These are phyloP conservation scores for Ferdinandea cuprea DNA, from an alignment of 2,888 invertebrate species.

Conservation along the genomic window DNA sequence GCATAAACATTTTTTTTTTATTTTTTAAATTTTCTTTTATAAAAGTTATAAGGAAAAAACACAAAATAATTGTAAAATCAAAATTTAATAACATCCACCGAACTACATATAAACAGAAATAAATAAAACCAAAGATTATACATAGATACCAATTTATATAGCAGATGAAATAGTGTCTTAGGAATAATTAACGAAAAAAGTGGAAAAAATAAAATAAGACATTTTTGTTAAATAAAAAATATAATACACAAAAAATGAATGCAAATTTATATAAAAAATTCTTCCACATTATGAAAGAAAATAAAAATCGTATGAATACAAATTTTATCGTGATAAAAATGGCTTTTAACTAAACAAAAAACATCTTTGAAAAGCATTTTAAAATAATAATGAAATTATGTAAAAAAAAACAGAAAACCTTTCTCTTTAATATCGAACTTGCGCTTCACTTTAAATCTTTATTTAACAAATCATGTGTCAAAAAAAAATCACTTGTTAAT, in stretches of 20 bases:
- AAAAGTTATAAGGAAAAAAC: constrained; percentile 42
- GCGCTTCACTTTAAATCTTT: constrained; percentile 37
- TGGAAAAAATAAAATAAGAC: not conserved
- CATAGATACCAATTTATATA: constrained; percentile 41
- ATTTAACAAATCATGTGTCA: constrained; percentile 64
- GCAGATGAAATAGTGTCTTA: constrained; percentile 69
- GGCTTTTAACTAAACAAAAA: constrained; percentile 15
- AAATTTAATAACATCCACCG: constrained; percentile 72
- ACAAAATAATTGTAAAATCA: constrained; percentile 62
- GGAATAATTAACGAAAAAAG: constrained; percentile 35
- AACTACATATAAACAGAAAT: constrained; percentile 52
- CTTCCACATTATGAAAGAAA: constrained; percentile 6
- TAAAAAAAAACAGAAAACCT: constrained; percentile 11
- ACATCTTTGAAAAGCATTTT: constrained; percentile 12
- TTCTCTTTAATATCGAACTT: constrained; percentile 30
- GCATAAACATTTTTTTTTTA: constrained; percentile 31
- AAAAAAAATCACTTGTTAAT: constrained; percentile 62
- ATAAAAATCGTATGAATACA: constrained; percentile 5
- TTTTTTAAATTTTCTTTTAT: constrained; percentile 41
- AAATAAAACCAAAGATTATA: constrained; percentile 32
- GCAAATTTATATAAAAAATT: constrained; percentile 2
- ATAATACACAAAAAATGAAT: constrained; percentile 2
- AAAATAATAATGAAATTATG: constrained; percentile 16
- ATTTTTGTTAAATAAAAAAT: constrained; percentile 19
- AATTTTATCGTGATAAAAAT: constrained; percentile 27